These are phyloP conservation scores for Ibidorhyncha struthersii DNA, from an alignment of 2,113 vertebrate genomes.

Conservation along the genomic window DNA sequence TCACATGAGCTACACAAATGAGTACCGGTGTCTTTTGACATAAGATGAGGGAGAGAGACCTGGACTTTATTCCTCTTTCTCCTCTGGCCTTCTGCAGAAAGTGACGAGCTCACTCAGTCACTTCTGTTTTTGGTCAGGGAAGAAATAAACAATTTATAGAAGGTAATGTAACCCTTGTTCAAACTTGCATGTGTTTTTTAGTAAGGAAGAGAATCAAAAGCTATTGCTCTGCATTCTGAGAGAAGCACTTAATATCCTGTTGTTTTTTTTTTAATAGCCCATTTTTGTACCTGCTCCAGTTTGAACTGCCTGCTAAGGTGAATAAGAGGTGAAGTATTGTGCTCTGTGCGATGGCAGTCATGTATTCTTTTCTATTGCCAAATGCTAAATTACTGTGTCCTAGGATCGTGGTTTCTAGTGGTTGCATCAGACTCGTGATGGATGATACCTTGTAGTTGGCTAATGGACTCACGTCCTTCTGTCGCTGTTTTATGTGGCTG, in stretches of 20 bases:
- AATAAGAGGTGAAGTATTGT: neutral
- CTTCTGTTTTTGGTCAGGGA: neutral
- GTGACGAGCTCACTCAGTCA: neutral
- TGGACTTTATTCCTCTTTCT: neutral
- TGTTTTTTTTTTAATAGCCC: neutral
- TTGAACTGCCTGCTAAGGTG: neutral
- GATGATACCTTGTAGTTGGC: neutral
- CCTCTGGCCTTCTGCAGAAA: neutral
- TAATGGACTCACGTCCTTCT: neutral
- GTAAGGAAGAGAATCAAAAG: neutral
- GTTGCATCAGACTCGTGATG: neutral
- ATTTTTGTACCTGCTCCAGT: neutral
- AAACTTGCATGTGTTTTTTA: accelerated
- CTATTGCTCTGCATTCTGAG: neutral
- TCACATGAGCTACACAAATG: accelerated
- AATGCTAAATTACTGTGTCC: neutral
- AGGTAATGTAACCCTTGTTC: neutral
- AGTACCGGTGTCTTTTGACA: neutral
- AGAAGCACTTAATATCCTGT: neutral
- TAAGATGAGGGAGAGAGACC: neutral
- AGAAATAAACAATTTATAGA: neutral
- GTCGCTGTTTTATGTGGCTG: neutral
- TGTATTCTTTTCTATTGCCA: neutral
- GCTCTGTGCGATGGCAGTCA: accelerated
- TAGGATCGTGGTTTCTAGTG: neutral